A percentile compares a stretch with the other conserved stretches of the same genome.
phyloP scores from a whole-genome alignment of 92 coral and sea anemone species.

The Metridium senile region DNA sequence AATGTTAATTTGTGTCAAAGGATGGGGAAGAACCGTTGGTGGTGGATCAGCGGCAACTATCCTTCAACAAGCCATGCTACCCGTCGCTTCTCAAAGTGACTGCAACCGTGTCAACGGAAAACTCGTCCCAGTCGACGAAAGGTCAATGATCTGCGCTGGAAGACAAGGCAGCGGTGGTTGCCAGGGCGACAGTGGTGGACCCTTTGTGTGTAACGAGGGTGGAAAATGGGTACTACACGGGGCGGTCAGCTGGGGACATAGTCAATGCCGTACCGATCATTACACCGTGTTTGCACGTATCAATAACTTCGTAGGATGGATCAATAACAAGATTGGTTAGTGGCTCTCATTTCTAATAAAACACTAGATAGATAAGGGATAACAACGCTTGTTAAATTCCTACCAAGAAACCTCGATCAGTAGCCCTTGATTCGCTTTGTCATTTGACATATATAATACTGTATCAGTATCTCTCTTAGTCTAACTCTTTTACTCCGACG shows the following conservation, averaged over 20 bases:
- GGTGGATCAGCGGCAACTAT: constrained; percentile 51
- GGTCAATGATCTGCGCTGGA: constrained; percentile 63
- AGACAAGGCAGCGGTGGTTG: constrained; percentile 52
- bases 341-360: neutral
- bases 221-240: constrained; percentile 58
- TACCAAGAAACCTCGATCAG: no score
- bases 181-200: constrained; percentile 79
- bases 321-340: constrained; percentile 52
- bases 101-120: constrained; percentile 36
- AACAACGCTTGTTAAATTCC: no score
- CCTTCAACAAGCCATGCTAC: constrained; percentile 55
- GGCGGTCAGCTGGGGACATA: constrained; percentile 70
- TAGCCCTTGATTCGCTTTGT: no score
- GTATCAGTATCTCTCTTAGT: no score
- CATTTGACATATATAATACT: no score
- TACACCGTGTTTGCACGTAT: constrained; percentile 72
- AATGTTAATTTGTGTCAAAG: no score
- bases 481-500: no score
- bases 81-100: constrained; percentile 18
- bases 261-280: constrained; percentile 58
- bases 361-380: no score
- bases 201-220: constrained; percentile 67
- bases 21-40: constrained; percentile 70
- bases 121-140: constrained; percentile 37
- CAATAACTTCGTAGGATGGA: constrained; percentile 57